phyloP scores from a whole-genome alignment of 2,888 invertebrate genomes.

The Volucella bombylans region DNA sequence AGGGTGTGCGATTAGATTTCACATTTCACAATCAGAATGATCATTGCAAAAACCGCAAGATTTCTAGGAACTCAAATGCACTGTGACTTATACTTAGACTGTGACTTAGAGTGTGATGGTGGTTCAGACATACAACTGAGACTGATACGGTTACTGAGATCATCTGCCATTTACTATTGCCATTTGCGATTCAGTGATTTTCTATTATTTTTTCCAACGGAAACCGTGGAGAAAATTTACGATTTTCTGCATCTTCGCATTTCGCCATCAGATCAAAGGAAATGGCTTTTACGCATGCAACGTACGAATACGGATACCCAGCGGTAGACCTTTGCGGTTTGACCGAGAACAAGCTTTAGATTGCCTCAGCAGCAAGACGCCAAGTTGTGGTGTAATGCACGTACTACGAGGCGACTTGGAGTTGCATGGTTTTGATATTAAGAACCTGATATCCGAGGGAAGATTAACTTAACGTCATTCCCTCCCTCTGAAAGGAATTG shows the following conservation, averaged over 20 bases:
- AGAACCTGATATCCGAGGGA: slow-evolving; percentile 67
- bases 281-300: slow-evolving; percentile 57
- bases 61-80: slow-evolving; percentile 16
- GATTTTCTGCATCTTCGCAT: slow-evolving; percentile 60
- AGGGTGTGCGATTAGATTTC: slow-evolving; percentile 49
- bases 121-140: too few species aligned
- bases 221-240: slow-evolving; percentile 49
- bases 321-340: slow-evolving; percentile 55
- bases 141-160: slow-evolving; percentile 13
- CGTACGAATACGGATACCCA: not conserved
- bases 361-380: not conserved
- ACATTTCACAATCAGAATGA: slow-evolving; percentile 17
- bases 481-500: slow-evolving; percentile 11
- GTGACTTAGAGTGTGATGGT: too few species aligned
- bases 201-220: slow-evolving; percentile 38
- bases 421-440: slow-evolving; percentile 11
- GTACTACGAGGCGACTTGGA: not conserved
- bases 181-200: slow-evolving; percentile 44
- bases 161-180: slow-evolving; percentile 21
- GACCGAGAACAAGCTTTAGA: slow-evolving; percentile 37
- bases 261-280: slow-evolving; percentile 54
- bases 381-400: slow-evolving; percentile 49
- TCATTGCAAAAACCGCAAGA: slow-evolving; percentile 1
- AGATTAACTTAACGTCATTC: slow-evolving; percentile 52
- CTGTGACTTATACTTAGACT: too few species aligned